phyloP scores from a whole-genome alignment of 37 sponge, comb jelly and placozoan species.

The Tethya wilhelma region DNA sequence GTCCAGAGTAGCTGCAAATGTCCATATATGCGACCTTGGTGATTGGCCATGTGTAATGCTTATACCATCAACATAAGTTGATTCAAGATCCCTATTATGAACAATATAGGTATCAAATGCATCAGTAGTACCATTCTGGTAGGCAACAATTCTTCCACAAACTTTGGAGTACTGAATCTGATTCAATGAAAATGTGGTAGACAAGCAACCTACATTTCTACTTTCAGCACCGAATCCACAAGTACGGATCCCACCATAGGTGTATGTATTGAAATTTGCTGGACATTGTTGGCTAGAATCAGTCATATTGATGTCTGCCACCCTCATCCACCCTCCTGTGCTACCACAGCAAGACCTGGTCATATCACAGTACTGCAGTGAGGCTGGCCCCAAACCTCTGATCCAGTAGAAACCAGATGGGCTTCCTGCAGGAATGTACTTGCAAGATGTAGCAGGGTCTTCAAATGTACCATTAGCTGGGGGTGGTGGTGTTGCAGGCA shows the following conservation, averaged over 20 bases:
- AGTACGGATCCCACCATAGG: no score
- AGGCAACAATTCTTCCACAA: constrained; percentile 60
- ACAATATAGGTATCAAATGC: constrained; percentile 6
- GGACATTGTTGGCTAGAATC: neutral
- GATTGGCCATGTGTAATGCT: constrained; percentile 24
- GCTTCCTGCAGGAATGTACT: neutral
- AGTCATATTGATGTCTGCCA: constrained; percentile 5
- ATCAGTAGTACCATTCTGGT: constrained; percentile 20
- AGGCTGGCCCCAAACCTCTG: neutral
- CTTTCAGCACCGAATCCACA: no score
- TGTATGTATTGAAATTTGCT: neutral
- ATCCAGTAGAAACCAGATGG: constrained; percentile 29
- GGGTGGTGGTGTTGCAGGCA: no score
- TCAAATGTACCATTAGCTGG: no score
- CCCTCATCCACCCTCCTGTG: constrained; percentile 37
- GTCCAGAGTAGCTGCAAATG: constrained; percentile 2
- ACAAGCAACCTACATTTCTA: constrained; percentile 37
- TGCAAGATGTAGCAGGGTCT: constrained; percentile 10
- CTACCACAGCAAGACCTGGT: constrained; percentile 6
- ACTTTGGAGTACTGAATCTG: constrained; percentile 41
- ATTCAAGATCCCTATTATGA: neutral
- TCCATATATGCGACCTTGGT: constrained; percentile 45
- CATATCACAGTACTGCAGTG: constrained; percentile 37
- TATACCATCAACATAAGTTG: constrained; percentile 28
- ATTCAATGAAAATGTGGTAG: constrained; percentile 2